A percentile compares a stretch with the other conserved stretches of the same genome.
These are phyloP conservation scores for Sorex maritimensis DNA, from an alignment of 2,797 vertebrate genomes.

Conservation along the genomic window DNA sequence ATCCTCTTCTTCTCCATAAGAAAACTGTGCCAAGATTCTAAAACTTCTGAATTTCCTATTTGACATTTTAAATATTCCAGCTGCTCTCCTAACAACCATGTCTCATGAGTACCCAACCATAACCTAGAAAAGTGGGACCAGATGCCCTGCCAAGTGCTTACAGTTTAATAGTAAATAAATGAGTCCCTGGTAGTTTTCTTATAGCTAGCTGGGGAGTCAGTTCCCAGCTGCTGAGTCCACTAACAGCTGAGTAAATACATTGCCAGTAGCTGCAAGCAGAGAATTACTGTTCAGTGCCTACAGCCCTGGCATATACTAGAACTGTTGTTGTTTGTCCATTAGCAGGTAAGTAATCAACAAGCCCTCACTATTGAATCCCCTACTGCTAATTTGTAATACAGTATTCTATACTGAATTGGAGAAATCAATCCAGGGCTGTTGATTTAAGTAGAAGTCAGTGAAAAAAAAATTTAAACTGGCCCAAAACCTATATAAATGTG, in stretches of 20 bases:
- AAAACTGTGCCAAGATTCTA: slow-evolving; percentile 36
- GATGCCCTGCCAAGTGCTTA: slow-evolving; percentile 83
- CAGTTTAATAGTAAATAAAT: slow-evolving; percentile 87
- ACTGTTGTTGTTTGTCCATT: slow-evolving; percentile 79
- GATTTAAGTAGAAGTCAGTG: slow-evolving; percentile 42
- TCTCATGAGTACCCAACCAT: slow-evolving; percentile 71
- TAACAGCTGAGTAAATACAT: slow-evolving; percentile 88
- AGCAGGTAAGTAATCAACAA: slow-evolving; percentile 79
- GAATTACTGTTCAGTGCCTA: slow-evolving; percentile 76
- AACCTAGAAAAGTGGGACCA: slow-evolving; percentile 83
- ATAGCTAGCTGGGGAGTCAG: slow-evolving; percentile 75
- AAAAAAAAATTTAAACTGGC: slow-evolving; percentile 17
- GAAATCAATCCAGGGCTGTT: neutral
- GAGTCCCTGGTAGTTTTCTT: slow-evolving; percentile 81
- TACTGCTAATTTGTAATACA: slow-evolving; percentile 49
- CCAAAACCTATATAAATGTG: neutral
- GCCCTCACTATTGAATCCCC: neutral
- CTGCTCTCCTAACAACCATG: slow-evolving; percentile 67
- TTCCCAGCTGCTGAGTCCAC: slow-evolving; percentile 85
- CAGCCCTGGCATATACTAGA: slow-evolving; percentile 29
- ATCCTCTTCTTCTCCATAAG: neutral
- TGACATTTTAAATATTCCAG: slow-evolving; percentile 75
- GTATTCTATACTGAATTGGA: neutral
- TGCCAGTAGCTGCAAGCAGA: slow-evolving; percentile 73
- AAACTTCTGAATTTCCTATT: slow-evolving; percentile 47